Evolutionary conservation across 30 jellyfish, hydroid and myxozoan species (phyloP).

Genomic region (Sanderia malayensis): DNA sequence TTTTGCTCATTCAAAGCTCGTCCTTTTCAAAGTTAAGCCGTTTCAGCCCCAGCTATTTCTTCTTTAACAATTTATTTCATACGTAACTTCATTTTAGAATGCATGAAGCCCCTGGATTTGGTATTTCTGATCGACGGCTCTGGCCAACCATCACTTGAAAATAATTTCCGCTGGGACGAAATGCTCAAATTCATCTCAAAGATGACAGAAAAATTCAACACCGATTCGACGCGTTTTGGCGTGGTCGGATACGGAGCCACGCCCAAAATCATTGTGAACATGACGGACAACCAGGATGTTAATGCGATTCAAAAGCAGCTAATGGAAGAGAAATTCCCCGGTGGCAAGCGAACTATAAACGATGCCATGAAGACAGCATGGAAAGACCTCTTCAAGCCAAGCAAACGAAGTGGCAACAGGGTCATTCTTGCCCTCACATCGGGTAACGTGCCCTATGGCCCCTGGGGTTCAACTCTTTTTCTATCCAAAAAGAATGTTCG

Average conservation of each 20-base stretch:
- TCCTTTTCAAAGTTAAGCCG: too few species aligned
- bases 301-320: slow-evolving; percentile 32
- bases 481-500: slow-evolving; percentile 86
- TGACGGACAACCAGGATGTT: slow-evolving; percentile 40
- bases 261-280: slow-evolving; percentile 71
- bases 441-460: slow-evolving; percentile 86
- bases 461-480: slow-evolving; percentile 85
- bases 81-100: slow-evolving; percentile 67
- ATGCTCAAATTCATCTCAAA: slow-evolving; percentile 63
- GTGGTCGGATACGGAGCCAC: slow-evolving; percentile 70
- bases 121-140: slow-evolving; percentile 89
- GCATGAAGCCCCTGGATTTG: slow-evolving; percentile 81
- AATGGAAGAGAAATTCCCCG: slow-evolving; percentile 61
- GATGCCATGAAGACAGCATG: slow-evolving; percentile 93
- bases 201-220: slow-evolving; percentile 74
- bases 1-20: too few species aligned
- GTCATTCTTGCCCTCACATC: slow-evolving; percentile 83
- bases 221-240: slow-evolving; percentile 64
- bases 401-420: slow-evolving; percentile 65
- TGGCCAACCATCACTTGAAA: slow-evolving; percentile 50
- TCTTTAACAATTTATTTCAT: too few species aligned
- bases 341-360: slow-evolving; percentile 82
- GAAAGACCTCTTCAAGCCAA: slow-evolving; percentile 81
- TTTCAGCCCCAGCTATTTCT: too few species aligned
- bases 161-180: slow-evolving; percentile 77